Base-by-base conservation (phyloP, 1,140 invertebrate species). In the Samia ricini region DNA sequence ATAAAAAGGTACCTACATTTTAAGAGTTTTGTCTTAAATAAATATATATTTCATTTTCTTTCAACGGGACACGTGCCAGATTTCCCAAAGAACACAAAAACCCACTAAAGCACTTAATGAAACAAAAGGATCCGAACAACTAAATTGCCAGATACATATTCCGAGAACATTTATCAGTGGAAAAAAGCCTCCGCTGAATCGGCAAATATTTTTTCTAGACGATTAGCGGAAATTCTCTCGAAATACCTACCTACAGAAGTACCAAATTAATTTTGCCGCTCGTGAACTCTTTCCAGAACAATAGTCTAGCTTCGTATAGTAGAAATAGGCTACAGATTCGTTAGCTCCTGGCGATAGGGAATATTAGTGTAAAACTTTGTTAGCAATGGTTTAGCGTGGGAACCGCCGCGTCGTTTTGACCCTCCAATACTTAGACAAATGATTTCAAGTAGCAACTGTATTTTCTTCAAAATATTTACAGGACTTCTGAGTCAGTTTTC, bases 131-230 rank as follows among this genome's bases (percentile, higher is more conserved):
- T 70, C 70, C 68, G 56, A 74, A 81, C 74, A 77, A 77, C 71
- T 72, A 68, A 81, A 83, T 79, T 77, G 76, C 79, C 64, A 79
- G 80, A 81, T 83, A 83, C 79, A 85, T 82, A 83, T 81, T 81
- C 80, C 62, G 69, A 76, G 73, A 71, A 77, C 83, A 88, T 88
- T 86, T 84, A 80, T 88, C 85, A 85, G 72, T 63, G 63, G 74
- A 77, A 81, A 85, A 87, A 83, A 83, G 67, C 65, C 63, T 57
- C 62, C 72, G 80, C 77, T 72, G 79, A 87, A 73, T 89, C 82
- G 71, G 80, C 86, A 86, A 85, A 89, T 87, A 88, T 87, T 89
- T 87, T 89, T 89, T 89, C 82, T 86, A 80, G 79, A 76, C 83
- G 83, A 86, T 87, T 89, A 89, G 82, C 76, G 83, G 69, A 76